Evolutionary conservation across 2,888 invertebrate genomes (phyloP).

Genomic region (Elegia similella): DNA sequence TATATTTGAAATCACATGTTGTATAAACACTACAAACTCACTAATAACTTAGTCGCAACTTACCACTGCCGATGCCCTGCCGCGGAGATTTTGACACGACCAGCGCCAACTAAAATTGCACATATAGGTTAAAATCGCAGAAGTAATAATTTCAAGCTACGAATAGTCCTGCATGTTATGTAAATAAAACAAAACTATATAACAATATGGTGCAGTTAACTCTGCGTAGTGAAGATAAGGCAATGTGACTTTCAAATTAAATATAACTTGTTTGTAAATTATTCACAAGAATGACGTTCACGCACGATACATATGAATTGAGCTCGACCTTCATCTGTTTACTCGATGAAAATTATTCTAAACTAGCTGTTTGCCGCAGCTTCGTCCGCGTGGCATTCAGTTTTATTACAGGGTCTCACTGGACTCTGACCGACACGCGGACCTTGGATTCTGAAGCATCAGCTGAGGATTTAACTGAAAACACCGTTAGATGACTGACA

Average conservation of each 20-base stretch:
- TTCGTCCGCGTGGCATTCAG: too few species aligned
- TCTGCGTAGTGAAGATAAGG: neutral
- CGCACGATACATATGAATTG: too few species aligned
- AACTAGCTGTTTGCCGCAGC: too few species aligned
- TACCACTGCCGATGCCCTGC: slow-evolving; percentile 50
- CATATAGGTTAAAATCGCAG: slow-evolving; percentile 17
- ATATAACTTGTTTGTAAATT: neutral
- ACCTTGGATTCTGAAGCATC: too few species aligned
- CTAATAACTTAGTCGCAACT: slow-evolving; percentile 68
- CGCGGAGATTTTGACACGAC: slow-evolving; percentile 27
- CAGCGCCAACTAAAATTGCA: slow-evolving; percentile 66
- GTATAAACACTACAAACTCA: slow-evolving; percentile 59
- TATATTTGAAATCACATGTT: slow-evolving; percentile 24
- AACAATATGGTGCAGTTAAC: neutral
- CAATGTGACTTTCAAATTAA: neutral
- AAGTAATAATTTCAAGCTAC: slow-evolving; percentile 18
- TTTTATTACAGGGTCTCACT: too few species aligned
- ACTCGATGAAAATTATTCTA: too few species aligned
- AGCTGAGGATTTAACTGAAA: too few species aligned
- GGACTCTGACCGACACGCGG: too few species aligned
- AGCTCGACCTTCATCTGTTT: too few species aligned
- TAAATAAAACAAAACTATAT: neutral
- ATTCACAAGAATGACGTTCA: neutral
- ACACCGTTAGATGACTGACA: too few species aligned
- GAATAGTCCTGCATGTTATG: neutral